Percentiles rank a stretch among this genome's conserved stretches.
These are phyloP conservation scores for Callaeas wilsoni DNA, from an alignment of 2,113 vertebrate species.

Conservation along the genomic window DNA sequence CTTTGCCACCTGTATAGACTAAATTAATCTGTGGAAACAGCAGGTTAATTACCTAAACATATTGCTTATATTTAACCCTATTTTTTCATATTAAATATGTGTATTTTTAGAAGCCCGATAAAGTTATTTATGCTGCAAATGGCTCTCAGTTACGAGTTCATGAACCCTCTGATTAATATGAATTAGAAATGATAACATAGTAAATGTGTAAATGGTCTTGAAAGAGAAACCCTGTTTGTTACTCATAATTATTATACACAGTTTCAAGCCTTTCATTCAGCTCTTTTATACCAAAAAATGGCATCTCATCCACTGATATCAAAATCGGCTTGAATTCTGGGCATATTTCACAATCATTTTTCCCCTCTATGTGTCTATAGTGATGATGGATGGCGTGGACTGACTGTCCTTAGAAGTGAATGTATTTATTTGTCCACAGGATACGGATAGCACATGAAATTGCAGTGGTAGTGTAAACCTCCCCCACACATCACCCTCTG, in stretches of 20 bases:
- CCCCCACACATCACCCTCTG: conserved; percentile 67
- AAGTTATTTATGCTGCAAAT: conserved; percentile 50
- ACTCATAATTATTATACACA: neutral
- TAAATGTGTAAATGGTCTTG: conserved; percentile 33
- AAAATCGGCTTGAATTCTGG: conserved; percentile 19
- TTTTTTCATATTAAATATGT: conserved; percentile 21
- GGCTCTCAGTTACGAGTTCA: conserved; percentile 33
- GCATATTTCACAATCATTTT: conserved; percentile 45
- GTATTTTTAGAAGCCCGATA: conserved; percentile 24
- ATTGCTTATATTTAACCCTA: conserved; percentile 50
- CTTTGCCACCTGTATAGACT: neutral
- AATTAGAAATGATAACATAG: conserved; percentile 46
- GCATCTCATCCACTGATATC: neutral
- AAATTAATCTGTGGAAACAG: conserved; percentile 5
- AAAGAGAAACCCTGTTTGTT: conserved; percentile 15
- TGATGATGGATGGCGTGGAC: conserved; percentile 57
- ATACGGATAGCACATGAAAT: conserved; percentile 62
- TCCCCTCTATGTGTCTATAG: conserved; percentile 42
- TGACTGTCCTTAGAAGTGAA: conserved; percentile 65
- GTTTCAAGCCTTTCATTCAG: neutral
- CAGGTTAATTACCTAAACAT: conserved; percentile 31
- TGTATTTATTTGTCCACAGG: conserved; percentile 63
- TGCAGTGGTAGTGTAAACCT: conserved; percentile 59
- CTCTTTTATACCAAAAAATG: conserved; percentile 16
- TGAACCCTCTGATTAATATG: conserved; percentile 54